Evolutionary conservation across 2,797 vertebrate genomes (phyloP), one percentile per base, ranked within the genome.

Genomic region (Eospalax fontanierii): DNA sequence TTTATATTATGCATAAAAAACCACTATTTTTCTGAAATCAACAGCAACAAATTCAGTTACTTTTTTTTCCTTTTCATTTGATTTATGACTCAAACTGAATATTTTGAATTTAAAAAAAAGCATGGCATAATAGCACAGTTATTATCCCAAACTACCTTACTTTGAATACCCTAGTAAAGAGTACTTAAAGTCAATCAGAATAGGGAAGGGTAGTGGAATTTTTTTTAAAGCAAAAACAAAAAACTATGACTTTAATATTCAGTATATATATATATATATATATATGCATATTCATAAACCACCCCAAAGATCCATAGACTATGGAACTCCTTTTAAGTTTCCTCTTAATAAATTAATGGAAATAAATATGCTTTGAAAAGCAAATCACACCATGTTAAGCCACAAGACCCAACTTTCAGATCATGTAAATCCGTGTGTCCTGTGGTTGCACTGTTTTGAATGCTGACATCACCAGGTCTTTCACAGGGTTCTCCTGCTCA

Each of bases 61-160:
- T 80, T 71, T n/a, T n/a, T n/a, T n/a, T 91, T 88, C 57, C 75
- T 66, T 76, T 92, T 71, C 28, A 61, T 6, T n/a, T 38, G 76
- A 78, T 73, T 90, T 66, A 81, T 78, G 8, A 82, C 54, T 87
- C 26, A 68, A 87, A 68, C 2, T 43, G 24, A 74, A 74, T 40
- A 43, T 74, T 91, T 38, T 54, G 26, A 86, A 70, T 80, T 88
- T 80, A 81, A 71, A 85, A 50, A 28, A 50, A n/a, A n/a, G n/a
- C 5, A 35, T 74, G 21, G 24, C 4, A 26, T 14, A 28, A 74
- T 3, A 81, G 3, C 35, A 50, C 2, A n/a, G 16, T 24, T 84
- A 84, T 68, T 80, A n/a, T 74, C 12, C 61, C 38, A 43, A 38
- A 74, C 9, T 68, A 43, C 24, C 59, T 57, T 59, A 63, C 11